Percentiles rank a stretch among this genome's conserved stretches.
Evolutionary conservation across 2,113 vertebrate species (phyloP).

Genomic region (Arenaria interpres): DNA sequence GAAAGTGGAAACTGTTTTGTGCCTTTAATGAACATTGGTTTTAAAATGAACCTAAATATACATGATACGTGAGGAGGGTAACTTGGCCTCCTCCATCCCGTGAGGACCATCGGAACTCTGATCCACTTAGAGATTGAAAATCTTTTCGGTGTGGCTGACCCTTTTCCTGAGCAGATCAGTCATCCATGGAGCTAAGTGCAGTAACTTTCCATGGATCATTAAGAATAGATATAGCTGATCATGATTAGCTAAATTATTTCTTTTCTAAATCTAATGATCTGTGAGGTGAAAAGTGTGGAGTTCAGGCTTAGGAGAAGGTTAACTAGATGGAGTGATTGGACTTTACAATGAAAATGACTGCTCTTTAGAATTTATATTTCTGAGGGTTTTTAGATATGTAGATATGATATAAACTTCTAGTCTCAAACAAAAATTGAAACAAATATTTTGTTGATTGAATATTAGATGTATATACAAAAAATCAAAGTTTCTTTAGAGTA

Average conservation of each 20-base stretch:
- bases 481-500: background rate
- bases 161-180: background rate
- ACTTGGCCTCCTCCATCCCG: background rate
- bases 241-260: conserved; percentile 64
- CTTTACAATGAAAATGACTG: background rate
- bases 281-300: conserved; percentile 46
- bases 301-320: conserved; percentile 27
- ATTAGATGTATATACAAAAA: background rate
- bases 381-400: background rate
- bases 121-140: background rate
- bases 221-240: conserved; percentile 1
- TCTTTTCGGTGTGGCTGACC: background rate
- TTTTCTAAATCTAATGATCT: conserved; percentile 60
- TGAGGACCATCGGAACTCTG: background rate
- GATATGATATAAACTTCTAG: background rate
- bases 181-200: conserved; percentile 37
- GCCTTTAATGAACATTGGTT: background rate
- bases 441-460: background rate
- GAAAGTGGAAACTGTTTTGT: background rate
- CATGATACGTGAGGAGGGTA: background rate
- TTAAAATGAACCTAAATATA: background rate
- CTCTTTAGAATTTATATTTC: background rate
- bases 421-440: background rate
- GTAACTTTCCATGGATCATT: conserved; percentile 62
- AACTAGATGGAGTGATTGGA: background rate